Evolutionary conservation across 2,113 vertebrate genomes (phyloP), one percentile per base, ranked within the genome.

Genomic region (Colistium nudipinnis): DNA sequence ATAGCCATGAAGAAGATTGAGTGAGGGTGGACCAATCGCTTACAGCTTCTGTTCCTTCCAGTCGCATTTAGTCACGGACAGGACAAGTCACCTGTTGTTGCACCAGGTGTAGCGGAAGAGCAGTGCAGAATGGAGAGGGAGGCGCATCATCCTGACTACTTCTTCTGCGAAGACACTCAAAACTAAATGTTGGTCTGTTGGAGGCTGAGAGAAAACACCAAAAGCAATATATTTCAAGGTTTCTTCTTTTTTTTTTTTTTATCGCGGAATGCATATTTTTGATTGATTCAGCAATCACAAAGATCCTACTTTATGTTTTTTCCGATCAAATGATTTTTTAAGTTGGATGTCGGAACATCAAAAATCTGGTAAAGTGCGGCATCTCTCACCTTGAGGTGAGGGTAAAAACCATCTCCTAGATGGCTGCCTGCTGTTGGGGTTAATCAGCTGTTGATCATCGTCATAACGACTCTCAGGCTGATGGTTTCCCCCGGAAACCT

Each of bases 151-250:
- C 95, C 68, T 94, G 93, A 89, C 95, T 96, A 72, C 90, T 90
- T 66, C 95, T 95, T 81, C 95, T 92, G 16, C 97, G 94, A 77
- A 98, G 94, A 93, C 96, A 98, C 94, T 98, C 96, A 0, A 99
- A 98, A 73, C 93, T 96, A 87, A 99, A 99, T 59, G 96, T 94
- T 24, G 95, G 92, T 74, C 93, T 94, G 85, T 91, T 93, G 19
- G 94, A 93, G 84, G 93, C 97, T 98, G 83, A 62, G 59, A 39
- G 4, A 25, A 78, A 22, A 64, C n/a, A 67, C 1, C 27, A 28
- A 3, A 44, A 62, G 4, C 11, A 2, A 52, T 35, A 57, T 49
- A 6, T 1, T 17, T 49, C 17, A 33, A 35, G 20, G 17, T n/a
- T 30, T 52, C 17, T 11, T 10, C 31, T n/a, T 30, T 17, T 25